These are phyloP conservation scores for Lagria hirta DNA, from an alignment of 2,888 invertebrate genomes.

Conservation along the genomic window DNA sequence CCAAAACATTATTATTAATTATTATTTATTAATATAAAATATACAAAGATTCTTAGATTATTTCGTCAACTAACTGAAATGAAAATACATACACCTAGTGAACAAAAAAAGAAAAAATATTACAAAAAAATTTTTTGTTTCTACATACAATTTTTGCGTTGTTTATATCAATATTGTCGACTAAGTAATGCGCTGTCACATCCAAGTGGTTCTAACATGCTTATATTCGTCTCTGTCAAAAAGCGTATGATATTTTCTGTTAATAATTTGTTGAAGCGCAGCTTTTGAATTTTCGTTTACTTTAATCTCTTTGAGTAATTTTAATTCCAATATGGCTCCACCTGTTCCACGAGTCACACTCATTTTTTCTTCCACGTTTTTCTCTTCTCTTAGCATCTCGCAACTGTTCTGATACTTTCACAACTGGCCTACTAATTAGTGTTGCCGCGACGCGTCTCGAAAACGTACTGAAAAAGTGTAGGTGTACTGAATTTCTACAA, in stretches of 20 bases:
- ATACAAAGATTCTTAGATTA: constrained; percentile 12
- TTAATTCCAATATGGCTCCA: constrained; percentile 10
- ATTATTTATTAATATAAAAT: constrained; percentile 7
- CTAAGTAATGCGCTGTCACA: constrained; percentile 12
- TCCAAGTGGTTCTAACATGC: constrained; percentile 13
- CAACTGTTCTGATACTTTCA: constrained; percentile 17
- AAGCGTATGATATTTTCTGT: constrained; percentile 6
- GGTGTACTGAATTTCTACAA: too few relatives aligned
- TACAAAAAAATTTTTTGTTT: constrained; percentile 6
- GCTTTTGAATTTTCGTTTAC: constrained; percentile 12
- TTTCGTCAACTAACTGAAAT: constrained; percentile 11
- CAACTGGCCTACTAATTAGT: constrained; percentile 10
- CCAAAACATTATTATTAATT: constrained; percentile 7
- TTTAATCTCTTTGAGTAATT: constrained; percentile 7
- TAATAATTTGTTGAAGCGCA: constrained; percentile 15
- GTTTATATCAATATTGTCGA: constrained; percentile 14
- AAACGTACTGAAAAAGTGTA: too few relatives aligned
- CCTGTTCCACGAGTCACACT: constrained; percentile 10
- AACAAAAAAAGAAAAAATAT: constrained; percentile 6
- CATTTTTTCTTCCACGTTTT: constrained; percentile 11
- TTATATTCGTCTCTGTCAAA: constrained; percentile 11
- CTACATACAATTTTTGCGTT: constrained; percentile 10
- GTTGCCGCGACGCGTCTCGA: too few relatives aligned
- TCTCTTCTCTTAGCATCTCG: constrained; percentile 14
- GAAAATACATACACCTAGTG: constrained; percentile 8